Evolutionary conservation across 2,797 vertebrate genomes (phyloP).

Genomic region (Siniperca scherzeri): DNA sequence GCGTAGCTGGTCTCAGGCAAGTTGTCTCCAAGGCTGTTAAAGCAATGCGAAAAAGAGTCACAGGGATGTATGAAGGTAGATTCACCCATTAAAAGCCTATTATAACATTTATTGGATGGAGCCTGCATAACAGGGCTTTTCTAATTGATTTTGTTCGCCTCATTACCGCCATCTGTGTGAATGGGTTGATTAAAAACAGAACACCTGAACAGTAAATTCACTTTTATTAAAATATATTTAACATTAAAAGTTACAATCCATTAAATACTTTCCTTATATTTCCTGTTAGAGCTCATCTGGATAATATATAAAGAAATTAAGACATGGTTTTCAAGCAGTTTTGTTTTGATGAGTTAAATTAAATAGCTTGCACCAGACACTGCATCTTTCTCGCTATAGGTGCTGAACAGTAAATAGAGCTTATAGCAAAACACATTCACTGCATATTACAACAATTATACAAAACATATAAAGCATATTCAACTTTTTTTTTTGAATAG

Average conservation of each 20-base stretch:
- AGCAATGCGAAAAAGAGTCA: not conserved
- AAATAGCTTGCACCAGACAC: conserved; percentile 56
- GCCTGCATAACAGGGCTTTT: not conserved
- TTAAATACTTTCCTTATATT: conserved; percentile 20
- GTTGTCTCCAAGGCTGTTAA: conserved; percentile 30
- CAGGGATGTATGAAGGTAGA: not conserved
- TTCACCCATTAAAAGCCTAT: rapidly evolving
- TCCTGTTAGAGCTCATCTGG: conserved; percentile 32
- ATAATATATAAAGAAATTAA: conserved; percentile 55
- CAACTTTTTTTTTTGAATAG: conserved; percentile 28
- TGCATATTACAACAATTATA: conserved; percentile 69
- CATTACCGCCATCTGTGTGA: conserved; percentile 13
- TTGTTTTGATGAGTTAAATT: conserved; percentile 42
- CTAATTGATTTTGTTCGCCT: not conserved
- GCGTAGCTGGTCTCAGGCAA: conserved; percentile 33
- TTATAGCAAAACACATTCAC: conserved; percentile 63
- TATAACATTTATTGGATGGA: not conserved
- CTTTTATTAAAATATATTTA: conserved; percentile 80
- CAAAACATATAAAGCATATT: conserved; percentile 77
- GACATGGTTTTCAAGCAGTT: conserved; percentile 39
- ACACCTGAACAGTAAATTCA: conserved; percentile 41
- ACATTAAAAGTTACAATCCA: conserved; percentile 77
- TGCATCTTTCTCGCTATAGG: conserved; percentile 27
- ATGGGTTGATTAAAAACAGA: not conserved
- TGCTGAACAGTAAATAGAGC: conserved; percentile 48